Evolutionary conservation across 2,113 vertebrate species (phyloP).

Genomic region (Tenrec ecaudatus): DNA sequence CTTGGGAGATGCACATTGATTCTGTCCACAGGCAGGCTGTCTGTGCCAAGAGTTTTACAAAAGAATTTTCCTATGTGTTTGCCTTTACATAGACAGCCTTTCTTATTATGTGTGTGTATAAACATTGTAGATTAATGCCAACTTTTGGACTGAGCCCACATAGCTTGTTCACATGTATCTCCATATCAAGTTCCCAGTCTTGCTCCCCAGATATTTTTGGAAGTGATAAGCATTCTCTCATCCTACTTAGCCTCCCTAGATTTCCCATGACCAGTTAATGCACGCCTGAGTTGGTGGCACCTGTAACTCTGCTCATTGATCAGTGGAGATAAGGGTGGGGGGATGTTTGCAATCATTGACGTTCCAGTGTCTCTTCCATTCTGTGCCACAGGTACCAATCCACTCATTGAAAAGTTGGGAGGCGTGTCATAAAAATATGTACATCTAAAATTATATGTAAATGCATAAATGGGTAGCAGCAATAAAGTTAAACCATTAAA

Average conservation of each 20-base stretch:
- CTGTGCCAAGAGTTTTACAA: slow-evolving; percentile 89
- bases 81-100: slow-evolving; percentile 87
- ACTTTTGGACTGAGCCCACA: slow-evolving; percentile 88
- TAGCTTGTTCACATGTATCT: slow-evolving; percentile 89
- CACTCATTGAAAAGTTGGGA: slow-evolving; percentile 91
- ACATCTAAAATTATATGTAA: slow-evolving; percentile 99
- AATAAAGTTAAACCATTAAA: slow-evolving; percentile 99
- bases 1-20: slow-evolving; percentile 79
- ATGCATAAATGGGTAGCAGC: slow-evolving; percentile 99
- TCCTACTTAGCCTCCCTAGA: slow-evolving; percentile 92
- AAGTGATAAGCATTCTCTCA: slow-evolving; percentile 91
- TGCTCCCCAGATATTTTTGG: slow-evolving; percentile 92
- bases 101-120: slow-evolving; percentile 85
- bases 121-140: slow-evolving; percentile 89
- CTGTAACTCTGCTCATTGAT: slow-evolving; percentile 99
- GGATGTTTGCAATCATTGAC: slow-evolving; percentile 93
- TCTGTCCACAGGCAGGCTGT: slow-evolving; percentile 84
- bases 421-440: slow-evolving; percentile 87
- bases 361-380: slow-evolving; percentile 95
- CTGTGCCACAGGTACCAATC: slow-evolving; percentile 93
- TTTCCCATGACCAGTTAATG: slow-evolving; percentile 97
- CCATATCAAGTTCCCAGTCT: slow-evolving; percentile 83
- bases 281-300: slow-evolving; percentile 99
- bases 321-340: slow-evolving; percentile 92
- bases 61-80: slow-evolving; percentile 88